phyloP scores from a whole-genome alignment of 2,888 invertebrate genomes.

The Phortica okadai region DNA sequence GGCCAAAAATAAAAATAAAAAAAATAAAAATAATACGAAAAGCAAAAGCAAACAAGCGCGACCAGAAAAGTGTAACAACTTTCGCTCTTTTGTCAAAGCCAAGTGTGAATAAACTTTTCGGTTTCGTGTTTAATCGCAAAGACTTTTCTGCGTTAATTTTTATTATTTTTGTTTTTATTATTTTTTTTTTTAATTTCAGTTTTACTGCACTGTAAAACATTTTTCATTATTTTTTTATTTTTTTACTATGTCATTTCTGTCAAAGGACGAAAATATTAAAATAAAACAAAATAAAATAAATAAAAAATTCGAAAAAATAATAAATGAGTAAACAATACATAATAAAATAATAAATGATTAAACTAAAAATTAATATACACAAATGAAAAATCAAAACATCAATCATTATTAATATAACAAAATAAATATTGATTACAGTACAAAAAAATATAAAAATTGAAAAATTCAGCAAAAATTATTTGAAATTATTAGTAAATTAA shows the following conservation, averaged over 20 bases:
- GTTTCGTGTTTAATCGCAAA: not conserved
- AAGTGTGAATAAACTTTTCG: conserved; percentile 24
- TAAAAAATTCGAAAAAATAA: too few species aligned
- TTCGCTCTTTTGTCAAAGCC: conserved; percentile 51
- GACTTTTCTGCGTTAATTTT: not conserved
- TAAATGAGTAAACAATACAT: too few species aligned
- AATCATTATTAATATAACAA: too few species aligned
- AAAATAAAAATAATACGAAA: not conserved
- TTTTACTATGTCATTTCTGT: not conserved
- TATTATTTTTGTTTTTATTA: not conserved
- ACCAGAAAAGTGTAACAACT: conserved; percentile 42
- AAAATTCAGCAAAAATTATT: too few species aligned
- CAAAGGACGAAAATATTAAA: too few species aligned
- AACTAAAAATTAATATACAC: too few species aligned
- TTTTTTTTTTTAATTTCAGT: not conserved
- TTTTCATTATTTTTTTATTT: not conserved
- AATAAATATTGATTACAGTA: too few species aligned
- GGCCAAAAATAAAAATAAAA: conserved; percentile 48
- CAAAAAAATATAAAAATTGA: too few species aligned
- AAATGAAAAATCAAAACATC: too few species aligned
- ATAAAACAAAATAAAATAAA: too few species aligned
- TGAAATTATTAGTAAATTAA: too few species aligned
- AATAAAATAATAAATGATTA: too few species aligned
- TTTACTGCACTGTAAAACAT: not conserved
- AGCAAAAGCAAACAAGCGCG: conserved; percentile 23